phyloP scores from a whole-genome alignment of 2,888 invertebrate genomes.

The Drosophila cyrtoloma region DNA sequence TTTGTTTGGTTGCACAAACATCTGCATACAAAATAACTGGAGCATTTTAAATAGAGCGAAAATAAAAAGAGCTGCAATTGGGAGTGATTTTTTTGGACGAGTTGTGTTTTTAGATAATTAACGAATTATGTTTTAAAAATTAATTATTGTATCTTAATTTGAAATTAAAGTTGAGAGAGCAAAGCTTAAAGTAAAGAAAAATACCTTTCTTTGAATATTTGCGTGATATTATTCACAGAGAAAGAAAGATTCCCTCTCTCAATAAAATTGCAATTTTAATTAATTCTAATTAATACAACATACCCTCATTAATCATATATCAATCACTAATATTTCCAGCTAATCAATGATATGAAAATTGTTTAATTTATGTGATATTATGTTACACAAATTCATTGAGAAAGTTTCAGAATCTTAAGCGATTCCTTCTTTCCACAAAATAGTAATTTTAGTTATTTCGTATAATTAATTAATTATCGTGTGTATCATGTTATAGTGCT shows the following conservation, averaged over 20 bases:
- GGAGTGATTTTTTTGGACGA: accelerated
- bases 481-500: no score
- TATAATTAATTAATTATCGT: no score
- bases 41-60: background rate
- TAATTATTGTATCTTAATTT: background rate
- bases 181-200: background rate
- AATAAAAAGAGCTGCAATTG: background rate
- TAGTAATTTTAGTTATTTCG: background rate
- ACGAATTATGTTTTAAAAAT: no score
- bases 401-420: background rate
- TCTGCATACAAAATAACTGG: background rate
- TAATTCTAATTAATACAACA: background rate
- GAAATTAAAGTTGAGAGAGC: background rate
- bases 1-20: background rate
- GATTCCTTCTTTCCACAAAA: background rate
- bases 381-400: no score
- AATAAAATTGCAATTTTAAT: background rate
- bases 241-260: background rate
- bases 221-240: background rate
- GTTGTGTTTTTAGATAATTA: background rate
- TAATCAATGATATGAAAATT: background rate
- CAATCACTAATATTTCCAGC: background rate
- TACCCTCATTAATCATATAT: background rate
- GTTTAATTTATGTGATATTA: no score
- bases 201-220: background rate